Conservation (phyloP, 2,113 vertebrate species). For the Podarcis raffonei region DNA sequence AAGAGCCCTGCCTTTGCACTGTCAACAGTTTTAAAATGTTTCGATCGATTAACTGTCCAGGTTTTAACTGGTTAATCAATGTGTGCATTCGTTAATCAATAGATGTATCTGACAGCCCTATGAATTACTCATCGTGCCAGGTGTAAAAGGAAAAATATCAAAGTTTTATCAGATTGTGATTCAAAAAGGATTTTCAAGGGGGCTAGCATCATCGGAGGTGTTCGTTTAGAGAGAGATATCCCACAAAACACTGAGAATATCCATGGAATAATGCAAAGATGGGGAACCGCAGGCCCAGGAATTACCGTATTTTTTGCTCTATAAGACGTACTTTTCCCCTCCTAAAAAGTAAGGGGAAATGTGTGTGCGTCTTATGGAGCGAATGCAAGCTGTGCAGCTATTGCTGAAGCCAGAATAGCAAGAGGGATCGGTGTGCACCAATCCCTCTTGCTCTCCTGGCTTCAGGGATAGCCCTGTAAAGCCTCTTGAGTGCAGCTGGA, state of each 20-base stretch:
- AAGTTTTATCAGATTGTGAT: neutral
- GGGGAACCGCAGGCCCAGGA: too few relatives aligned
- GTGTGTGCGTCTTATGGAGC: too few relatives aligned
- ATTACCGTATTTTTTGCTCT: too few relatives aligned
- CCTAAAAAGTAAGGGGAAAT: too few relatives aligned
- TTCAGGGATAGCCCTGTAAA: too few relatives aligned
- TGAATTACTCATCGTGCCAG: neutral
- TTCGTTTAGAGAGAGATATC: neutral
- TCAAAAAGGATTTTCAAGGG: neutral
- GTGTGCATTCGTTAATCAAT: slow-evolving; percentile 2
- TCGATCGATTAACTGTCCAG: neutral
- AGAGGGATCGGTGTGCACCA: too few relatives aligned
- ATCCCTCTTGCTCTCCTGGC: too few relatives aligned
- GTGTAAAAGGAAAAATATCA: neutral
- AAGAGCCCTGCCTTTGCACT: neutral
- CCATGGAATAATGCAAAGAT: neutral
- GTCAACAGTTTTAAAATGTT: neutral
- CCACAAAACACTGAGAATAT: neutral
- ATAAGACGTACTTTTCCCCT: too few relatives aligned
- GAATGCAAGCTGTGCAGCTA: too few relatives aligned
- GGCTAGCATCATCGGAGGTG: neutral
- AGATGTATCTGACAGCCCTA: neutral
- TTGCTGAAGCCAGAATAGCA: too few relatives aligned
- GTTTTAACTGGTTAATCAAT: slow-evolving; percentile 20
- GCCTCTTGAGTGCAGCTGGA: too few relatives aligned